phyloP scores from a whole-genome alignment of 2,888 invertebrate species.

The Leptopilina myrica region DNA sequence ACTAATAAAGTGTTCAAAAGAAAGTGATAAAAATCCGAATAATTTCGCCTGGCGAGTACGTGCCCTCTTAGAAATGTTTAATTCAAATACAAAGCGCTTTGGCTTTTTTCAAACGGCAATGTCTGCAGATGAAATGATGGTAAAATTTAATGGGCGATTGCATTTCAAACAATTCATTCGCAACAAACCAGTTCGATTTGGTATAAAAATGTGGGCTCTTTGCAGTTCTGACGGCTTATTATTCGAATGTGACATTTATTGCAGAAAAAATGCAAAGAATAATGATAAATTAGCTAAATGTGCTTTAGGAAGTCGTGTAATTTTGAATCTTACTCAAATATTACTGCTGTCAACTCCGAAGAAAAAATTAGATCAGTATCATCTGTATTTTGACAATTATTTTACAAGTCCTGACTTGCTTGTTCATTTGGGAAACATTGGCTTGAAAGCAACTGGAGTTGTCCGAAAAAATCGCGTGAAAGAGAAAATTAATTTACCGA shows the following conservation, averaged over 20 bases:
- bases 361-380: constrained; percentile 2
- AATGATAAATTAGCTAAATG: constrained; percentile 8
- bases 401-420: constrained; percentile 7
- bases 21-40: too few relatives aligned
- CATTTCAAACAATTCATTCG: too few relatives aligned
- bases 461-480: constrained; percentile 14
- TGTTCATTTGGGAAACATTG: constrained; percentile 8
- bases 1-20: too few relatives aligned
- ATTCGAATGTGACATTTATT: constrained; percentile 24
- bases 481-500: constrained; percentile 19
- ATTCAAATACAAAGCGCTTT: too few relatives aligned
- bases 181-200: too few relatives aligned
- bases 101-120: too few relatives aligned
- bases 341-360: not conserved
- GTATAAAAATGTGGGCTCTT: too few relatives aligned
- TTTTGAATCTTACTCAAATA: not conserved
- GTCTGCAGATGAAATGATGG: too few relatives aligned
- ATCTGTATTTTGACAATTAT: not conserved
- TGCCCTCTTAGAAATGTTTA: too few relatives aligned
- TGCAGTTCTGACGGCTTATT: not conserved
- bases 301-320: constrained; percentile 19
- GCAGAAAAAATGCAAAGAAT: constrained; percentile 13
- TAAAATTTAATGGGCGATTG: too few relatives aligned
- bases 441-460: constrained; percentile 23
- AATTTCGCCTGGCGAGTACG: too few relatives aligned